Conservation (phyloP, 2,888 invertebrate genomes). For the Pyrrhia umbra region DNA sequence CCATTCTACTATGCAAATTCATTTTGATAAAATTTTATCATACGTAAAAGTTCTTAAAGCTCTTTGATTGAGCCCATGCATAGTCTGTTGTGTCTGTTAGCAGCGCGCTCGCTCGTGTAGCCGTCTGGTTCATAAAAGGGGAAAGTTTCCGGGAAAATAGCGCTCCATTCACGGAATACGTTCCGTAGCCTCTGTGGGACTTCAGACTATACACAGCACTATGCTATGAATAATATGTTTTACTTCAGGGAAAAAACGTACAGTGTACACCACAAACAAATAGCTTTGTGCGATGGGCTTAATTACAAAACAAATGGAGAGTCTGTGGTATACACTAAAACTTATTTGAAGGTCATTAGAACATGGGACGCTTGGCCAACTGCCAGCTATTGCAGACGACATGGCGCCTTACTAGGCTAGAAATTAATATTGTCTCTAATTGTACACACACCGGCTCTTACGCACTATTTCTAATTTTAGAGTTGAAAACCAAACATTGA, state of each 20-base stretch:
- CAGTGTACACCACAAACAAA: neutral
- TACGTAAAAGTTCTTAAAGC: neutral
- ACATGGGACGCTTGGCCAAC: slow-evolving; percentile 65
- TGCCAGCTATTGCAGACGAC: slow-evolving; percentile 75
- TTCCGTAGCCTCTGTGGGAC: slow-evolving; percentile 3
- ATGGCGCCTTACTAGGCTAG: slow-evolving; percentile 73
- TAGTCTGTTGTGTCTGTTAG: slow-evolving; percentile 1
- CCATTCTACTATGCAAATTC: too few species aligned
- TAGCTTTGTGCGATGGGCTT: slow-evolving; percentile 26
- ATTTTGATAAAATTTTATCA: too few species aligned
- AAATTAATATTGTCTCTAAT: slow-evolving; percentile 55
- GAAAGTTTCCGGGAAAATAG: slow-evolving; percentile 18
- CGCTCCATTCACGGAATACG: slow-evolving; percentile 12
- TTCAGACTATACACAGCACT: neutral
- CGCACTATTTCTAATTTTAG: slow-evolving; percentile 19
- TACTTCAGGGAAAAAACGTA: neutral
- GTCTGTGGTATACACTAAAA: slow-evolving; percentile 39
- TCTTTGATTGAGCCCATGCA: neutral
- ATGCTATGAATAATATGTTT: neutral
- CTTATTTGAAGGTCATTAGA: slow-evolving; percentile 68
- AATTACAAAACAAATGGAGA: slow-evolving; percentile 39
- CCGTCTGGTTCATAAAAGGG: slow-evolving; percentile 21
- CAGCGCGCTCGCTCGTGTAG: slow-evolving; percentile 1
- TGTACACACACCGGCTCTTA: slow-evolving; percentile 17
- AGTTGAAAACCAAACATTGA: slow-evolving; percentile 5